Evolutionary conservation across 2,797 vertebrate species (phyloP).

Genomic region (Zalophus californianus): DNA sequence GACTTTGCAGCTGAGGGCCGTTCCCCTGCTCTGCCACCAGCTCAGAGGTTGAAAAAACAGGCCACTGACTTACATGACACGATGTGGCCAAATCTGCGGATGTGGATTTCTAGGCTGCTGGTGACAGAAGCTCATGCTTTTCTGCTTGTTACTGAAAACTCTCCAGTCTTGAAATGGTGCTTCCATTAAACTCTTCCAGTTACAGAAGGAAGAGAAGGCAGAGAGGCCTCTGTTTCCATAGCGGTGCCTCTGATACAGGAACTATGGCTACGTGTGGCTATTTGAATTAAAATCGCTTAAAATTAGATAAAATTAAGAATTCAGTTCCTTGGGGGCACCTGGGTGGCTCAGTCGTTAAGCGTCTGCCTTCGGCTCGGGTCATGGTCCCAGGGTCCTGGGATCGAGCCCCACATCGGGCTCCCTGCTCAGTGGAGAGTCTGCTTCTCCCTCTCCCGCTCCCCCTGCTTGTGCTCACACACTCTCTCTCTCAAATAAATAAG

Average conservation of each 20-base stretch:
- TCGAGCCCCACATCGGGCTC: fast-evolving
- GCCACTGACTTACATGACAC: fast-evolving
- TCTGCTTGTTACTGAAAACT: background rate
- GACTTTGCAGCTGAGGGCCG: no score
- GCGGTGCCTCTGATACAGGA: fast-evolving
- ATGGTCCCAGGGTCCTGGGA: background rate
- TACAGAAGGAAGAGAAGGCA: background rate
- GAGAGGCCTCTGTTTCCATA: background rate
- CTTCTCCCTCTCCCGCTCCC: background rate
- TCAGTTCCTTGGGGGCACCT: background rate
- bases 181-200: background rate
- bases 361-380: background rate
- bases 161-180: background rate
- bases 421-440: background rate
- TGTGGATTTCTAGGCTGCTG: background rate
- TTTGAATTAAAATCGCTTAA: background rate
- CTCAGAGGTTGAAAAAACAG: background rate
- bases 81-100: background rate
- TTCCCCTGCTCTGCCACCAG: fast-evolving
- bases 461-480: background rate
- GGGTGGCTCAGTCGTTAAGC: no score
- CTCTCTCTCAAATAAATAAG: background rate
- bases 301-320: background rate
- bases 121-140: fast-evolving
- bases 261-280: fast-evolving